Base-by-base conservation (phyloP, 2,888 invertebrate species). In the Drosophila hamatofila region DNA sequence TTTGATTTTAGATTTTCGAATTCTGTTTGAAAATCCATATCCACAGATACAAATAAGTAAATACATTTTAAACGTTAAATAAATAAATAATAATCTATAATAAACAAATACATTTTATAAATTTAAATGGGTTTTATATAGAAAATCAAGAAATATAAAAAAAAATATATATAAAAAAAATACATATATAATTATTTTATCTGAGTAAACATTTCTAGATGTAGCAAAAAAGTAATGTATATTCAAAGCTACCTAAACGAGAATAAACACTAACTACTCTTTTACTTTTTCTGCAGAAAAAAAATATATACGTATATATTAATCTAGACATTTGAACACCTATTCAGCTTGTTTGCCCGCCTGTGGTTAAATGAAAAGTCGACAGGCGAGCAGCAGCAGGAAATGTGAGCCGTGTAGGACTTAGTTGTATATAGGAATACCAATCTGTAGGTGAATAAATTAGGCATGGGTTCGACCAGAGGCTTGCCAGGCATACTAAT, bases 401-500 rank as follows among this genome's bases (percentile, higher is more conserved):
- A 54, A 57, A 33, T 57, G 57, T 27, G 51, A 57, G n/a, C 16
- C 75, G 66, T 71, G 79, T 73, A 78, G 84, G 87, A 82, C 56
- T 78, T 56, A 46, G 33, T 46, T 35, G 35, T 35, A 14, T 35
- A 35, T 3, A 14, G 14, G 35, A 14, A 35, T 14, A 3, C 59
- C 67, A 55, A 49, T 16, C 25, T 63, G 56, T 37, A 49, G 83
- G 70, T 83, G 89, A 68, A 84, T 88, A 86, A 72, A 88, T 86
- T 86, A 86, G 66, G 65, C 63, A 68, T 60, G 56, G 82, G 67
- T 52, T 62, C 55, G 71, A 58, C 65, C 35, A 51, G 69, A 48
- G 80, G 66, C 76, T 67, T 83, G 83, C 52, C 75, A 18, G 69
- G 83, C 86, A 88, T 83, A 88, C 67, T 71, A 88, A 83, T 85